A percentile compares a stretch with the other conserved stretches of the same genome.
Conservation (phyloP, 2,797 vertebrate species). For the Enoplosus armatus region DNA sequence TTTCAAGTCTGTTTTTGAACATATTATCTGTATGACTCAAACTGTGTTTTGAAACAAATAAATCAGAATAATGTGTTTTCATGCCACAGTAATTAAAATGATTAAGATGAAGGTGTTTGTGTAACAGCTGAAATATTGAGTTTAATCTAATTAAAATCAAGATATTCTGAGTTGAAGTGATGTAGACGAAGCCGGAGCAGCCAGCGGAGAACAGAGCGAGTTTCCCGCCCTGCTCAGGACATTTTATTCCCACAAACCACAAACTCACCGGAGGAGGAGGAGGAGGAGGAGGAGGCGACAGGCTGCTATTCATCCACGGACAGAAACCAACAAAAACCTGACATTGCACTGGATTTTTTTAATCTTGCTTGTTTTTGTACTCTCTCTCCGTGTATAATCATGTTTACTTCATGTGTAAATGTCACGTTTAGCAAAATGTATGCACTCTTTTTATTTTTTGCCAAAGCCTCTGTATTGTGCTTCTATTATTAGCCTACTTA, state of each 20-base stretch:
- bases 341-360: constrained; percentile 87
- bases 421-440: constrained; percentile 79
- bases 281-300: constrained; percentile 55
- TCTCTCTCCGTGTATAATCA: constrained; percentile 70
- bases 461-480: constrained; percentile 85
- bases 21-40: no score
- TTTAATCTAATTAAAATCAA: neutral
- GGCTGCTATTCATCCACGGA: constrained; percentile 84
- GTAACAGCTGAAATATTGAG: neutral
- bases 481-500: constrained; percentile 71
- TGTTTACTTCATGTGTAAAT: constrained; percentile 83
- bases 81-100: constrained; percentile 2
- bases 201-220: constrained; percentile 12
- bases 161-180: neutral
- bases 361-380: constrained; percentile 79
- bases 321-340: constrained; percentile 73
- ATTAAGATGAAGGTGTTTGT: neutral
- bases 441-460: constrained; percentile 82
- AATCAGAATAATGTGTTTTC: neutral
- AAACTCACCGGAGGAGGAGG: constrained; percentile 55
- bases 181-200: constrained; percentile 18
- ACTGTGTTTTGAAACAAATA: neutral
- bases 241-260: constrained; percentile 75
- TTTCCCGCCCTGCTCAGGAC: constrained; percentile 75
- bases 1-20: neutral